Conservation (phyloP, 2,113 vertebrate genomes). For the Scopus umbretta region DNA sequence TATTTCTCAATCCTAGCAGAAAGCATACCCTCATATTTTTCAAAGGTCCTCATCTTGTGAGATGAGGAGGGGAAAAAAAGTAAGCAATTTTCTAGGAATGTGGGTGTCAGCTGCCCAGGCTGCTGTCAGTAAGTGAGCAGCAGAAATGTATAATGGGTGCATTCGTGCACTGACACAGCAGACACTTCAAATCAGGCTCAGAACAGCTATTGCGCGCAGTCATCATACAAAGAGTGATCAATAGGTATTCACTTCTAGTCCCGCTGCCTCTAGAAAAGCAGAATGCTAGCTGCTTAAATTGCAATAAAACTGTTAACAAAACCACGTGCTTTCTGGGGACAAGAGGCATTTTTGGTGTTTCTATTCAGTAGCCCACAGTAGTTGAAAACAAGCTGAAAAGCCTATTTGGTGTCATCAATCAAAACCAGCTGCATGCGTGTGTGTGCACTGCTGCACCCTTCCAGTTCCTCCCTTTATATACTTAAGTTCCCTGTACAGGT, state of each 20-base stretch:
- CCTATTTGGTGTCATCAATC: background rate
- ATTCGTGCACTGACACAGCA: background rate
- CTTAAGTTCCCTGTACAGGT: conserved; percentile 13
- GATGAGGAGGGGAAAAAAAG: background rate
- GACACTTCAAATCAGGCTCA: background rate
- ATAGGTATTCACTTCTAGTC: background rate
- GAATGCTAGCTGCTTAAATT: background rate
- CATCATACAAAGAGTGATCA: background rate
- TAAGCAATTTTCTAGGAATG: background rate
- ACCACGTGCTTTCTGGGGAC: background rate
- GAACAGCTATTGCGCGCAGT: background rate
- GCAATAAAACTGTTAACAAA: background rate
- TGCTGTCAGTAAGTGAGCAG: background rate
- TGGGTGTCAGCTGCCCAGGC: background rate
- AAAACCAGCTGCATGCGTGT: background rate
- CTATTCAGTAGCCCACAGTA: background rate
- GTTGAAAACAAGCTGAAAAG: background rate
- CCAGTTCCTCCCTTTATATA: background rate
- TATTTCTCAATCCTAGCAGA: background rate
- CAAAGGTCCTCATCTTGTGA: background rate
- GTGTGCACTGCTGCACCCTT: background rate
- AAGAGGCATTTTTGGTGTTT: background rate
- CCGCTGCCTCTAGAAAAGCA: background rate
- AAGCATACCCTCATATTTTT: background rate
- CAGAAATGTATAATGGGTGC: background rate